Conservation (phyloP, 92 coral and sea anemone species). For the Isaurus tuberculatus region DNA sequence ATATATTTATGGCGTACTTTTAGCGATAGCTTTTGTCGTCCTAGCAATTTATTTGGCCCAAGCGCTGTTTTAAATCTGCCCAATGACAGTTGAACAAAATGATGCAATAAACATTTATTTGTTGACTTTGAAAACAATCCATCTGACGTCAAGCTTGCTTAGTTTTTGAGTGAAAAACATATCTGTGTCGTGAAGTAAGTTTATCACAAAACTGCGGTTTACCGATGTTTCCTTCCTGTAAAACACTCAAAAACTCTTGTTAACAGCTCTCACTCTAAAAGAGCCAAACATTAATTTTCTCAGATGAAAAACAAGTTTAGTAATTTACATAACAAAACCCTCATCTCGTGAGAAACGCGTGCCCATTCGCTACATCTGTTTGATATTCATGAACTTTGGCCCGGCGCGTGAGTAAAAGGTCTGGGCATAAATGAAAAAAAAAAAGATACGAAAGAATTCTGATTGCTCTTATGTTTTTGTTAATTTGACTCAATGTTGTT, state of each 20-base stretch:
- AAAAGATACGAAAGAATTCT: too few relatives aligned
- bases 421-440: neutral
- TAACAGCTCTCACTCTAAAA: neutral
- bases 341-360: neutral
- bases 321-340: constrained; percentile 26
- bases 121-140: constrained; percentile 17
- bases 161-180: neutral
- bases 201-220: neutral
- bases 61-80: constrained; percentile 4
- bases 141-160: constrained; percentile 12
- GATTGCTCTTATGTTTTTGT: neutral
- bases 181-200: neutral
- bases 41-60: constrained; percentile 2
- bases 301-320: constrained; percentile 9
- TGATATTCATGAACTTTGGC: constrained; percentile 18
- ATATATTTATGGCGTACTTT: neutral
- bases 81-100: constrained; percentile 37
- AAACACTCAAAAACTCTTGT: neutral
- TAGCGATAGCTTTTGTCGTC: neutral
- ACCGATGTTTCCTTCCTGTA: neutral
- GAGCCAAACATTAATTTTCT: neutral
- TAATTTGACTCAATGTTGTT: neutral
- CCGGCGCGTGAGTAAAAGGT: neutral
- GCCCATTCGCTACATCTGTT: neutral
- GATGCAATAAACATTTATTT: constrained; percentile 27